phyloP scores from a whole-genome alignment of 2,797 vertebrate genomes.

The Sebastiscus tertius region DNA sequence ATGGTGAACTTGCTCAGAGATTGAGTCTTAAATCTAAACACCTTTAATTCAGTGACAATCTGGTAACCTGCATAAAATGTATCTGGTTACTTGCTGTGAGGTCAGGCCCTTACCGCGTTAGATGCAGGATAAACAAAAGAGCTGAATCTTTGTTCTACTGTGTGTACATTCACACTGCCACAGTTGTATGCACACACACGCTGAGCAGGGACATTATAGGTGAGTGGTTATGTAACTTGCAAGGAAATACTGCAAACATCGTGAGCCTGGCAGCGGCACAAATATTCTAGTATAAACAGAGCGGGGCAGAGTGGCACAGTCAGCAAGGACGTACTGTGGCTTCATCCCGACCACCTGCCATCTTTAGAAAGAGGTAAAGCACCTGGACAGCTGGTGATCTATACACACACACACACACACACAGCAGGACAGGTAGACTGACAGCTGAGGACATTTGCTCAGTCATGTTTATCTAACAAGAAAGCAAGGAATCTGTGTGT shows the following conservation, averaged over 20 bases:
- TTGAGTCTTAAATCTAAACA: neutral
- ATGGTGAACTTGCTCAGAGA: neutral
- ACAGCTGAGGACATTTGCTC: slow-evolving; percentile 1
- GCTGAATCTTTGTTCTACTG: neutral
- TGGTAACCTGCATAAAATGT: neutral
- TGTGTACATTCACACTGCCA: slow-evolving; percentile 2
- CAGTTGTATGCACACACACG: neutral
- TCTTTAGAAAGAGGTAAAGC: neutral
- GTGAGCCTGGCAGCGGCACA: neutral
- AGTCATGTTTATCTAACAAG: neutral
- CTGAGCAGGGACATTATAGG: neutral
- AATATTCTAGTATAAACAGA: neutral
- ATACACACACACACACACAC: neutral
- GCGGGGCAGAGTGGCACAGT: neutral
- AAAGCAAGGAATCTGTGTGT: too few species aligned
- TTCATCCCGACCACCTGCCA: neutral
- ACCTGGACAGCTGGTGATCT: neutral
- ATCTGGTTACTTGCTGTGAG: neutral
- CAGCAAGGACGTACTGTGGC: neutral
- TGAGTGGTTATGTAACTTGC: slow-evolving; percentile 20
- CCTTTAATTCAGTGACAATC: neutral
- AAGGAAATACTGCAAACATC: slow-evolving; percentile 34
- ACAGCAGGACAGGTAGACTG: neutral
- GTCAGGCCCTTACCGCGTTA: neutral
- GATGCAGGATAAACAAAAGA: slow-evolving; percentile 15